A percentile compares a stretch with the other conserved stretches of the same genome.
phyloP scores from a whole-genome alignment of 2,888 invertebrate genomes.

The Leptopilina myrica region DNA sequence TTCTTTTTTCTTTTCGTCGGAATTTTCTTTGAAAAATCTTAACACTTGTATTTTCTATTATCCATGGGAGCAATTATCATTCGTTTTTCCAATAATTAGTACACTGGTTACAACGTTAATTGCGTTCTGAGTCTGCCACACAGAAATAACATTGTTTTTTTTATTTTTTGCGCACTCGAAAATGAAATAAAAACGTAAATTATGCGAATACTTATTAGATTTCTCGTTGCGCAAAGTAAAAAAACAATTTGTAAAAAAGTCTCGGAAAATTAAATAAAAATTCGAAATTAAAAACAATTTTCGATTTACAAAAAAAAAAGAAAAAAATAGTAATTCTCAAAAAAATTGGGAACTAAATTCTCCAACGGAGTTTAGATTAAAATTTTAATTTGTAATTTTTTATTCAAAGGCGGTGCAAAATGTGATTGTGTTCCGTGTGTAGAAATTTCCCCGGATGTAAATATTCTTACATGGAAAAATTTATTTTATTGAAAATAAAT shows the following conservation, averaged over 20 bases:
- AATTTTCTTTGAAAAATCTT: not conserved
- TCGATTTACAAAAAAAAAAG: not conserved
- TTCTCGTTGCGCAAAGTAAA: not conserved
- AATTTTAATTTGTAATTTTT: too few relatives aligned
- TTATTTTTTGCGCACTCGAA: not conserved
- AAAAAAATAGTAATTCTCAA: too few relatives aligned
- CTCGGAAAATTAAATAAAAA: not conserved
- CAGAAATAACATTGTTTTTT: constrained; percentile 8
- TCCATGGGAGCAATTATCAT: not conserved
- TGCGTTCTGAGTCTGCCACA: constrained; percentile 3
- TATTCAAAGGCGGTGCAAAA: too few relatives aligned
- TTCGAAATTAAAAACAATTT: not conserved
- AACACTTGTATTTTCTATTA: not conserved
- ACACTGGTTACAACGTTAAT: constrained; percentile 14
- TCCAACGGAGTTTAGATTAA: too few relatives aligned
- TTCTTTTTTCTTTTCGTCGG: too few relatives aligned
- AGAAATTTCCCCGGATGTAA: too few relatives aligned
- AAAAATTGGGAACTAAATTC: too few relatives aligned
- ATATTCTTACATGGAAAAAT: too few relatives aligned
- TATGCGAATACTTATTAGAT: not conserved
- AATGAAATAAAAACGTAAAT: not conserved
- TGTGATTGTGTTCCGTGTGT: too few relatives aligned
- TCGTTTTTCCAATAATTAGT: constrained; percentile 10
- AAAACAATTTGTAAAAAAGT: not conserved
- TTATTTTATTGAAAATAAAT: too few relatives aligned